A percentile compares a stretch with the other conserved stretches of the same genome.
These are phyloP conservation scores for Acanthornis magna DNA, from an alignment of 2,797 vertebrate species.

Conservation along the genomic window DNA sequence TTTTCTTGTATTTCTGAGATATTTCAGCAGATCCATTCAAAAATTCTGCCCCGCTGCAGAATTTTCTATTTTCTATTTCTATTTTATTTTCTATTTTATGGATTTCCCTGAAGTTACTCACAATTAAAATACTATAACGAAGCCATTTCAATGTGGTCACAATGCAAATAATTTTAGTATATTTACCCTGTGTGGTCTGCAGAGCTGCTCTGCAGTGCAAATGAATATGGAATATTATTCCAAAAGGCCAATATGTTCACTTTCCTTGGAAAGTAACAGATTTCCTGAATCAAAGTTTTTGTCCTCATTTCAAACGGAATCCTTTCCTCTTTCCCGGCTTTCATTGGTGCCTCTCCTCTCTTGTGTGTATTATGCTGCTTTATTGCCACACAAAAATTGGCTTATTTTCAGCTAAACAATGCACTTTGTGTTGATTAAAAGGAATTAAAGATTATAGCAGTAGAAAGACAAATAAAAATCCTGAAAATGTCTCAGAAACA, in stretches of 20 bases:
- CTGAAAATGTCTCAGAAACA: neutral
- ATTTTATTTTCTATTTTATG: neutral
- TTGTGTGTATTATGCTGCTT: rapidly evolving
- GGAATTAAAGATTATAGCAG: slow-evolving; percentile 7
- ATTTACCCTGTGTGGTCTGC: neutral
- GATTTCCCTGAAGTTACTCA: neutral
- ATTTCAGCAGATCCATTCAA: neutral
- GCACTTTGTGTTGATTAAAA: neutral
- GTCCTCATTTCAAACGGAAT: neutral
- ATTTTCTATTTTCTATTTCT: neutral
- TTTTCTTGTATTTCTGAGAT: neutral
- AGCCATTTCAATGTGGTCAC: neutral
- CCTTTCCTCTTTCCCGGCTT: neutral
- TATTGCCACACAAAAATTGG: neutral
- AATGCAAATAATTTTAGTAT: neutral
- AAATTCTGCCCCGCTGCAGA: neutral
- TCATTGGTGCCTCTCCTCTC: neutral
- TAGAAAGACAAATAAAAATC: neutral
- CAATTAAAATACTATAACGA: neutral
- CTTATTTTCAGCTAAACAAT: neutral
- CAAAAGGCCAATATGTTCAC: rapidly evolving
- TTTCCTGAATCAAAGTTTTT: neutral
- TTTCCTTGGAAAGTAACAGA: neutral
- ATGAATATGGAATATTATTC: neutral
- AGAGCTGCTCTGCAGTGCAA: neutral